A percentile compares a stretch with the other conserved stretches of the same genome.
These are phyloP conservation scores for Columba janthina DNA, from an alignment of 2,113 vertebrate species.

Conservation along the genomic window DNA sequence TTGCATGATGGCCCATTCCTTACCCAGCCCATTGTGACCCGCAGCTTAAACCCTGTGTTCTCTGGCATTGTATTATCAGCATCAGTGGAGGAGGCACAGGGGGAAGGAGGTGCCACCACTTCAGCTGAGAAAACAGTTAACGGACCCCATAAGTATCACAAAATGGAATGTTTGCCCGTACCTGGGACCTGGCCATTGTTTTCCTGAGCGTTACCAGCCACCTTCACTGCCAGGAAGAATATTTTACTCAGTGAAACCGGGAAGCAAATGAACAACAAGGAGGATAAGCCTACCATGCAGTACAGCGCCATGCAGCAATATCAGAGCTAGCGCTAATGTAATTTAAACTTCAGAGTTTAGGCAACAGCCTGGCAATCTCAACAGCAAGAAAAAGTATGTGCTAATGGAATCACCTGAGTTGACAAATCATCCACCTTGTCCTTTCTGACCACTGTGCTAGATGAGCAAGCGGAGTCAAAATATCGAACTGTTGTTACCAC, in stretches of 20 bases:
- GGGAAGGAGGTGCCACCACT: not conserved
- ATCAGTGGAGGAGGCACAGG: not conserved
- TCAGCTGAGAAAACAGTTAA: not conserved
- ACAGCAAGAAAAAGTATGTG: not conserved
- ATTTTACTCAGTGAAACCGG: not conserved
- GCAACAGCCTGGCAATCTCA: not conserved
- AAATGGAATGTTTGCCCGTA: not conserved
- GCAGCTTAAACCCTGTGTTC: not conserved
- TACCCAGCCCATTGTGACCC: not conserved
- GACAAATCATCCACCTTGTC: conserved; percentile 5
- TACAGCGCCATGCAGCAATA: not conserved
- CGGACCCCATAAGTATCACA: fast-evolving
- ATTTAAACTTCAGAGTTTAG: not conserved
- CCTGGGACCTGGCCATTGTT: not conserved
- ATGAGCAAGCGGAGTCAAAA: not conserved
- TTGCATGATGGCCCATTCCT: not conserved
- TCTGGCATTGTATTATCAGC: not conserved
- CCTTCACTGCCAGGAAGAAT: not conserved
- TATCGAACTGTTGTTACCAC: not conserved
- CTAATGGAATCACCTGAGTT: not conserved
- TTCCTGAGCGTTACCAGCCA: not conserved
- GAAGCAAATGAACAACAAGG: not conserved
- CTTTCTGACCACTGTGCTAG: not conserved
- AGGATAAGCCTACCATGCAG: not conserved
- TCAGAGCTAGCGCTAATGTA: not conserved